A percentile compares a stretch with the other conserved stretches of the same genome.
These are phyloP conservation scores for Lissocephala sabroskyi DNA, from an alignment of 2,888 invertebrate genomes.

Conservation along the genomic window DNA sequence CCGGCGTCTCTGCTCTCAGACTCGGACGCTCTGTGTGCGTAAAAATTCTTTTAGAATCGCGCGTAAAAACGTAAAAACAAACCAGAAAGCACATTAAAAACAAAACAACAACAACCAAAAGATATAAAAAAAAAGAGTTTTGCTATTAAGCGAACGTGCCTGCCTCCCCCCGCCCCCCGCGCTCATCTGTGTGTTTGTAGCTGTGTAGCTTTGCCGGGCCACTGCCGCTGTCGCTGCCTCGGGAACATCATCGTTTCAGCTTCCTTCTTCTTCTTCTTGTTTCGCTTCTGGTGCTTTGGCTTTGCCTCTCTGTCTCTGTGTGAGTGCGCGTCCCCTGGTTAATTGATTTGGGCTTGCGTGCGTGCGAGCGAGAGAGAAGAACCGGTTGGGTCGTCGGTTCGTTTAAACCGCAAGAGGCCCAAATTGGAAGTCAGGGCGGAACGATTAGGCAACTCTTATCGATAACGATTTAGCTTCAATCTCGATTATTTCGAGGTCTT, in stretches of 20 bases:
- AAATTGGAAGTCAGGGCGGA: too few relatives aligned
- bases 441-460: too few relatives aligned
- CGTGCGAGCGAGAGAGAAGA: too few relatives aligned
- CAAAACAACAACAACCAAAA: slow-evolving; percentile 17
- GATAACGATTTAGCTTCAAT: too few relatives aligned
- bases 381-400: slow-evolving; percentile 3
- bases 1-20: not conserved
- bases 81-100: slow-evolving; percentile 23
- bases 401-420: not conserved
- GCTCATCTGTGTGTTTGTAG: too few relatives aligned
- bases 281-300: too few relatives aligned
- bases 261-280: not conserved
- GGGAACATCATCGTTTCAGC: not conserved
- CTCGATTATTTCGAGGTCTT: too few relatives aligned
- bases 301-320: too few relatives aligned
- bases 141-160: slow-evolving; percentile 34
- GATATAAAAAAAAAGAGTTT: slow-evolving; percentile 22
- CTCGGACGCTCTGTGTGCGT: slow-evolving; percentile 30
- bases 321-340: too few relatives aligned
- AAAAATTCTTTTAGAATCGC: slow-evolving; percentile 44
- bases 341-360: slow-evolving; percentile 7
- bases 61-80: slow-evolving; percentile 44
- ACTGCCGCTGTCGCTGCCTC: not conserved
- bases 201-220: slow-evolving; percentile 1
- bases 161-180: too few relatives aligned